Percentiles rank a stretch among this genome's conserved stretches.
Evolutionary conservation across 35 echinoderm and acorn worm species (phyloP).

Genomic region (Apostichopus parvimensis): DNA sequence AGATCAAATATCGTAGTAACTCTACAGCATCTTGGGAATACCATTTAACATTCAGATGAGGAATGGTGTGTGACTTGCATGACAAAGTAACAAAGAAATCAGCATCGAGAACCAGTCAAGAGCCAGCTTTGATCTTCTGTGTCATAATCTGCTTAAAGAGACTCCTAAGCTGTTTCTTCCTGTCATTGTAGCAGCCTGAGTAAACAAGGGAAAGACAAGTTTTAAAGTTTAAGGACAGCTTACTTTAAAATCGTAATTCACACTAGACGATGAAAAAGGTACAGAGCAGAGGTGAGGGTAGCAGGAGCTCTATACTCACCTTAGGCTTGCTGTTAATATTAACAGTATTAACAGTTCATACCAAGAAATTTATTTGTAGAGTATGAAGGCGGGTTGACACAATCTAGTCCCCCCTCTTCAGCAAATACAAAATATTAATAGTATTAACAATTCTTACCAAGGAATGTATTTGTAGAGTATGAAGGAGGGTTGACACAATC

Average conservation of each 20-base stretch:
- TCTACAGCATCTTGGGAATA: no score
- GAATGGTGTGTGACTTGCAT: no score
- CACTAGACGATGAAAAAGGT: no score
- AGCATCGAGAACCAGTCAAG: neutral
- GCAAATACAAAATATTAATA: constrained; percentile 7
- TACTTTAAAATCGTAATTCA: no score
- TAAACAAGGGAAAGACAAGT: neutral
- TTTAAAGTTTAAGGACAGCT: no score
- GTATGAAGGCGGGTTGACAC: constrained; percentile 91
- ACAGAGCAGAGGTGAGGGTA: neutral
- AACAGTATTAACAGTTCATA: constrained; percentile 2
- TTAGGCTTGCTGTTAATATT: neutral
- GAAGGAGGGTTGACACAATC: constrained; percentile 94
- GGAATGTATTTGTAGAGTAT: constrained; percentile 98
- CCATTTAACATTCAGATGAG: no score
- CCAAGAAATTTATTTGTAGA: constrained; percentile 98
- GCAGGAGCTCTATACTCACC: neutral
- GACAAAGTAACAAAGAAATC: no score
- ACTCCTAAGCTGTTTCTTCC: constrained; percentile 88
- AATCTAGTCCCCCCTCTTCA: constrained; percentile 94
- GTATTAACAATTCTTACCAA: constrained; percentile 53
- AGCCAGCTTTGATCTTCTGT: constrained; percentile 54
- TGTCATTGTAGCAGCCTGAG: constrained; percentile 90
- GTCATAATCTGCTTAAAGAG: constrained; percentile 82
- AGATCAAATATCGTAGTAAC: no score